phyloP scores from a whole-genome alignment of 2,113 vertebrate genomes.

The Oreochromis tanganicae region DNA sequence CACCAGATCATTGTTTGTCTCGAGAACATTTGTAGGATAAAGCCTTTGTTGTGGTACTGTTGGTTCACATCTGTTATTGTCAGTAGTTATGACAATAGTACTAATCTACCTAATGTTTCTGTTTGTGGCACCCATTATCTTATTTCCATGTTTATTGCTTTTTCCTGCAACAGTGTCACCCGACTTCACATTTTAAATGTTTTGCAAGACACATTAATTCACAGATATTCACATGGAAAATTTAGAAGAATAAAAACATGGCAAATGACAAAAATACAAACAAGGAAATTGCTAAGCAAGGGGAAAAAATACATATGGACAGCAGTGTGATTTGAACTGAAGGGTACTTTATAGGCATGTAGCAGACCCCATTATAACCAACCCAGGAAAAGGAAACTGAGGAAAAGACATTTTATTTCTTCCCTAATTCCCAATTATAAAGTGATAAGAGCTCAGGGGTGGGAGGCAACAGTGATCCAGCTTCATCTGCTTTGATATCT shows the following conservation, averaged over 20 bases:
- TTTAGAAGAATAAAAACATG: not conserved
- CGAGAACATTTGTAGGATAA: not conserved
- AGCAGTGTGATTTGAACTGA: not conserved
- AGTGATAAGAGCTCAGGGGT: not conserved
- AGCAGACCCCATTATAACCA: not conserved
- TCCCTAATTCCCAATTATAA: not conserved
- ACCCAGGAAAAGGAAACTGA: not conserved
- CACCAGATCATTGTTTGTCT: not conserved
- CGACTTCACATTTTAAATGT: not conserved
- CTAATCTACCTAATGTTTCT: not conserved
- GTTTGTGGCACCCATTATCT: not conserved
- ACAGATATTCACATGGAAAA: not conserved
- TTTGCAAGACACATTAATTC: not conserved
- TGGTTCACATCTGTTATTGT: not conserved
- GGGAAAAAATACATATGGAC: not conserved
- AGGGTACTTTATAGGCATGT: not conserved
- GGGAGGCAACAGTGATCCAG: not conserved
- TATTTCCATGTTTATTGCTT: not conserved
- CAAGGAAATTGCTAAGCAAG: not conserved
- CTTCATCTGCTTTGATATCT: slow-evolving; percentile 15
- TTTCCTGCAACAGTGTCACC: not conserved
- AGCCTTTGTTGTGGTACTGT: not conserved
- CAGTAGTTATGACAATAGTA: not conserved
- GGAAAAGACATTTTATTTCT: not conserved
- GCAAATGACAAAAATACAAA: not conserved